Conservation (phyloP, 2,797 vertebrate genomes). For the Xyrichtys novacula region DNA sequence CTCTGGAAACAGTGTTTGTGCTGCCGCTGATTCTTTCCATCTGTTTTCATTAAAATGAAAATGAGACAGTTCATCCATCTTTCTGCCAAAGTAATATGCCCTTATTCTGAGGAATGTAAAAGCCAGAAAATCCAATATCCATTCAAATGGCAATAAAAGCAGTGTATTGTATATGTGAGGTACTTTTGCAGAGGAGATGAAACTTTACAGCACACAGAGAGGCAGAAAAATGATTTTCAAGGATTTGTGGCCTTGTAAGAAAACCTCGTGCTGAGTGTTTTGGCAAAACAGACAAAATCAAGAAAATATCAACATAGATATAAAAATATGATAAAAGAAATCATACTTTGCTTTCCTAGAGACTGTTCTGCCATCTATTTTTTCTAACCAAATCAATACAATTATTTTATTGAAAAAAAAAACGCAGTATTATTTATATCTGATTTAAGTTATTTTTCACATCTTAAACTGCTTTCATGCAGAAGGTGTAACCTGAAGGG, state of each 20-base stretch:
- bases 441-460: too few relatives aligned
- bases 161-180: conserved; percentile 1
- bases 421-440: too few relatives aligned
- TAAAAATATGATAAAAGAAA: too few relatives aligned
- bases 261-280: not conserved
- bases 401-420: not conserved
- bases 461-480: too few relatives aligned
- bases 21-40: conserved; percentile 58
- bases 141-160: conserved; percentile 48
- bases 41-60: conserved; percentile 77
- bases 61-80: conserved; percentile 69
- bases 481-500: too few relatives aligned
- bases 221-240: conserved; percentile 1
- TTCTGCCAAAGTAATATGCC: conserved; percentile 53
- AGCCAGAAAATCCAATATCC: conserved; percentile 53
- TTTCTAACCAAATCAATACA: too few relatives aligned
- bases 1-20: conserved; percentile 60
- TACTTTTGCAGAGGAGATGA: conserved; percentile 38
- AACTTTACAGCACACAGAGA: conserved; percentile 11
- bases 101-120: conserved; percentile 38
- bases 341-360: too few relatives aligned
- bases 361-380: too few relatives aligned
- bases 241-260: not conserved
- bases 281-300: too few relatives aligned
- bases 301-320: too few relatives aligned